Conservation (phyloP, 2,113 vertebrate genomes). For the Mus spicilegus region DNA sequence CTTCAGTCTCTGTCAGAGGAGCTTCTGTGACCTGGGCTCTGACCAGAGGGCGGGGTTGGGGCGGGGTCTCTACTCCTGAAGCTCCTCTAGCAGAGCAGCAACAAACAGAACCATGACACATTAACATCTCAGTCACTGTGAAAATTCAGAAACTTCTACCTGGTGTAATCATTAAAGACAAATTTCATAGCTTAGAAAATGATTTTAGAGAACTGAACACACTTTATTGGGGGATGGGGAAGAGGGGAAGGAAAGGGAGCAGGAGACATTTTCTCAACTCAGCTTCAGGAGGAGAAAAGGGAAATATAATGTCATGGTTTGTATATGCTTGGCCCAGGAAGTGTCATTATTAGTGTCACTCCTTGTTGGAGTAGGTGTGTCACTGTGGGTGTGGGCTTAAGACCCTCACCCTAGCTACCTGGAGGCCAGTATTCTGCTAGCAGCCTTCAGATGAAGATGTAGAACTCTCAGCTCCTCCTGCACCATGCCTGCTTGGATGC, state of each 20-base stretch:
- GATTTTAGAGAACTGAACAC: not conserved
- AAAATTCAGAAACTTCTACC: conserved; percentile 9
- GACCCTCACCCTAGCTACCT: no score
- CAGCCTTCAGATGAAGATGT: no score
- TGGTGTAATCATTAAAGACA: not conserved
- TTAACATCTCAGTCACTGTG: not conserved
- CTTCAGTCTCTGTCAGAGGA: not conserved
- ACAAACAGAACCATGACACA: not conserved
- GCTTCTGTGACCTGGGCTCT: not conserved
- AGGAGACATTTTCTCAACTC: not conserved
- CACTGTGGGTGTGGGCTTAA: no score
- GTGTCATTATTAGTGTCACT: no score
- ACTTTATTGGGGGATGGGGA: not conserved
- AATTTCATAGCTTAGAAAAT: not conserved
- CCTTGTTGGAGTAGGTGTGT: no score
- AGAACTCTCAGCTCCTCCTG: no score
- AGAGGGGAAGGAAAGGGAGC: not conserved
- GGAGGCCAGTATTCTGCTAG: no score
- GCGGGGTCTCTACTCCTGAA: not conserved
- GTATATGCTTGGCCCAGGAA: no score
- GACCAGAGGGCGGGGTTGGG: no score
- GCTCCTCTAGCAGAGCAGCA: not conserved
- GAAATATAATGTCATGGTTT: not conserved
- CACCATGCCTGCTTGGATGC: no score
- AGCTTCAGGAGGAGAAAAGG: not conserved